Percentiles rank a stretch among this genome's conserved stretches.
Evolutionary conservation across 2,113 vertebrate species (phyloP).

Genomic region (Halcyon senegalensis): DNA sequence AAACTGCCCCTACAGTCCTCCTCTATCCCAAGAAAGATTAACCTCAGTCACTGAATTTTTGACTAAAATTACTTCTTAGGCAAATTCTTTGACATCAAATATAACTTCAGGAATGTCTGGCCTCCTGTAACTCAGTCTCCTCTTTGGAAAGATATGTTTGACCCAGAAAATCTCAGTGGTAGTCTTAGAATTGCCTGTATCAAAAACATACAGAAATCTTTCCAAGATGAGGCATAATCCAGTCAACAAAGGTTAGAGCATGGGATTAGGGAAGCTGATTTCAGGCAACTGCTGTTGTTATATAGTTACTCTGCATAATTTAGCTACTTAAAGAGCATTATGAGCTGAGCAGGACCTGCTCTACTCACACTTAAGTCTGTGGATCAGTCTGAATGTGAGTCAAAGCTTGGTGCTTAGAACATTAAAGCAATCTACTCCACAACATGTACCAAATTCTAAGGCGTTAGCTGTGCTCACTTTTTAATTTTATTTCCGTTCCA

Average conservation of each 20-base stretch:
- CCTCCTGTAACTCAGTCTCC: neutral
- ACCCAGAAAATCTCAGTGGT: neutral
- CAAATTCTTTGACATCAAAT: neutral
- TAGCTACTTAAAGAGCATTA: conserved; percentile 15
- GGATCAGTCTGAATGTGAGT: neutral
- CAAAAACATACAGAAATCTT: neutral
- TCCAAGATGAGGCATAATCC: neutral
- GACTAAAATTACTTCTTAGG: neutral
- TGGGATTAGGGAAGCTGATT: neutral
- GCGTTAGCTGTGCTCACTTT: neutral
- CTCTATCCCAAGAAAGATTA: neutral
- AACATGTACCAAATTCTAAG: neutral
- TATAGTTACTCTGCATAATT: neutral
- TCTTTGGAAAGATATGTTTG: neutral
- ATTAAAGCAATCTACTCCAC: neutral
- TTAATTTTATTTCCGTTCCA: neutral
- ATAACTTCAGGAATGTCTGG: neutral
- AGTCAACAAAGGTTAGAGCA: neutral
- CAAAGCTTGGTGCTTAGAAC: neutral
- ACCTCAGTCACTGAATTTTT: neutral
- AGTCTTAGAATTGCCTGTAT: neutral
- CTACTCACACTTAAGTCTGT: neutral
- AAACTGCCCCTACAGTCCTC: neutral
- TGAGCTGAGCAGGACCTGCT: neutral
- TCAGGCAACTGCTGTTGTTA: neutral